Evolutionary conservation across 2,113 vertebrate species (phyloP).

Genomic region (Thalassarche chlororhynchos): DNA sequence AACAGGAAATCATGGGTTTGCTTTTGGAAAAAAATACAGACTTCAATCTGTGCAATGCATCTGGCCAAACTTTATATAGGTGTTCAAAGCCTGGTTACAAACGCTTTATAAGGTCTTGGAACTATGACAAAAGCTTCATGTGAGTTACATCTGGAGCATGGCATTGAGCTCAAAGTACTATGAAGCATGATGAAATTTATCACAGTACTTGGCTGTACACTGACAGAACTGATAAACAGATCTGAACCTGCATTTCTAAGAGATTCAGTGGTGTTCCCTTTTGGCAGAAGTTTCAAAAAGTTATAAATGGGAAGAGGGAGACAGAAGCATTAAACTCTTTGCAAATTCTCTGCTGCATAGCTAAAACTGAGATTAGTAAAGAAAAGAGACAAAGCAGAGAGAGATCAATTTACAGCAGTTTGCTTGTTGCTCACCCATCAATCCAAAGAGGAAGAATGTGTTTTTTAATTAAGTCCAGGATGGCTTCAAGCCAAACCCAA

Average conservation of each 20-base stretch:
- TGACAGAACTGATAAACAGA: background rate
- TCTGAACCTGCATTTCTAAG: background rate
- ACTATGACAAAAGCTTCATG: background rate
- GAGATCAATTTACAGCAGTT: background rate
- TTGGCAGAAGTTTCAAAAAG: background rate
- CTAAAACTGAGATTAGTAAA: background rate
- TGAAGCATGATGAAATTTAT: background rate
- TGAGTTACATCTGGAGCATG: background rate
- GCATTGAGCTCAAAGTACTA: background rate
- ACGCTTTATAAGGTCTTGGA: background rate
- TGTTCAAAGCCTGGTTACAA: background rate
- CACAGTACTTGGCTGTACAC: background rate
- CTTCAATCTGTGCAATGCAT: background rate
- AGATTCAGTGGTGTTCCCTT: background rate
- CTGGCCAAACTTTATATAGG: background rate
- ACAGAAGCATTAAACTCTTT: background rate
- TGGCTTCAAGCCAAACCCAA: conserved; percentile 97
- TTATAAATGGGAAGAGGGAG: background rate
- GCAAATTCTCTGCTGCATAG: background rate
- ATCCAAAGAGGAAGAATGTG: conserved; percentile 97
- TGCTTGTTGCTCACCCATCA: conserved; percentile 84
- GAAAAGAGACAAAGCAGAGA: background rate
- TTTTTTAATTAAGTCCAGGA: conserved; percentile 96
- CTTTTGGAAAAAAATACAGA: background rate
- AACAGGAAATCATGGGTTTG: background rate